A percentile compares a stretch with the other conserved stretches of the same genome.
These are phyloP conservation scores for Columba livia DNA, from an alignment of 2,113 vertebrate species.

Conservation along the genomic window DNA sequence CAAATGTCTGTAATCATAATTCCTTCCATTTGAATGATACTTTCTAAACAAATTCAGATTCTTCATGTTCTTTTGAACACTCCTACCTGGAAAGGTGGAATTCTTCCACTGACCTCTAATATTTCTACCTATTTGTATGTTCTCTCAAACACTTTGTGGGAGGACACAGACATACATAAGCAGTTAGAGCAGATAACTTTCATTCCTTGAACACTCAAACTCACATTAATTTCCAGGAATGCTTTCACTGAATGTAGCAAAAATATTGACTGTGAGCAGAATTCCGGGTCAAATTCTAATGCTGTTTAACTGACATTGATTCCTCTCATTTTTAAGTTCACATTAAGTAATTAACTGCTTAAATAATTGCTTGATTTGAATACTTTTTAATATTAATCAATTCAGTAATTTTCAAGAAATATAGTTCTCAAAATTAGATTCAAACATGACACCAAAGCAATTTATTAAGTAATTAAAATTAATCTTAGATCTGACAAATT, in stretches of 20 bases:
- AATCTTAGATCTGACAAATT: conserved; percentile 31
- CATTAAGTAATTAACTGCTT: conserved; percentile 15
- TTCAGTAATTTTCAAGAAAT: conserved; percentile 36
- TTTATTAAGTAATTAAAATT: conserved; percentile 59
- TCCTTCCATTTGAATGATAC: background rate
- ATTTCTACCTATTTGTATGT: background rate
- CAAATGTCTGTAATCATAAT: background rate
- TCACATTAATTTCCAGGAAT: background rate
- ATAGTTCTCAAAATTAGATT: conserved; percentile 15
- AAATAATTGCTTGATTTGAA: conserved; percentile 45
- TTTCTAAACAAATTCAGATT: background rate
- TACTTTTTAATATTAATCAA: conserved; percentile 32
- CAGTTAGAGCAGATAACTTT: background rate
- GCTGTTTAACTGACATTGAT: background rate
- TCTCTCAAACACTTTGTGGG: background rate
- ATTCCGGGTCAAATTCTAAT: background rate
- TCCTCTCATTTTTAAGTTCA: background rate
- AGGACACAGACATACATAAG: background rate
- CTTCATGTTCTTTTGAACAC: background rate
- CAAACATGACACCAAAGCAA: conserved; percentile 25
- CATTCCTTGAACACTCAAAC: background rate
- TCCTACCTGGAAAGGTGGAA: background rate
- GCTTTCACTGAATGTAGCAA: background rate
- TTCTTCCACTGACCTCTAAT: background rate
- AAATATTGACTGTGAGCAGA: background rate